phyloP scores from a whole-genome alignment of 2,888 invertebrate genomes.

The Lasioglossum pauxillum region DNA sequence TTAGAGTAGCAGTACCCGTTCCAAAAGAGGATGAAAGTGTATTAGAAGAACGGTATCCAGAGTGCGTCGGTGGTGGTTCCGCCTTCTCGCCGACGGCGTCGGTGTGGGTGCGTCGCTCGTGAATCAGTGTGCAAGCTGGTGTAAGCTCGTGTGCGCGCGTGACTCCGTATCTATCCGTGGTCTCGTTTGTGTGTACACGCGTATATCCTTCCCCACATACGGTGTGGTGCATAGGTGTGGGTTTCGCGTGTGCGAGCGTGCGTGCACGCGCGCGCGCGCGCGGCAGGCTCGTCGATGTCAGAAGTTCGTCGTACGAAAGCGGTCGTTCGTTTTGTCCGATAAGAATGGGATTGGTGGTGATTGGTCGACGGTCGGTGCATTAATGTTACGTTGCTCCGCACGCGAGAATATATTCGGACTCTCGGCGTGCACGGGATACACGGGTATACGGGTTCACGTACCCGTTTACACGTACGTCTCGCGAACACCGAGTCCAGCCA shows the following conservation, averaged over 20 bases:
- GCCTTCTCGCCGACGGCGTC: neutral
- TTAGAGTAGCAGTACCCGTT: slow-evolving; percentile 32
- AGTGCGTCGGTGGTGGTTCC: slow-evolving; percentile 24
- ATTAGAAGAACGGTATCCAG: slow-evolving; percentile 22
- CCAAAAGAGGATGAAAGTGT: slow-evolving; percentile 39
- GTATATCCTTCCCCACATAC: neutral
- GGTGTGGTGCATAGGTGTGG: neutral
- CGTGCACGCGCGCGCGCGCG: slow-evolving; percentile 42
- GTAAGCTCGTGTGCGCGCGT: neutral
- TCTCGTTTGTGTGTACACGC: neutral
- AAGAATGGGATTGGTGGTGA: slow-evolving; percentile 43
- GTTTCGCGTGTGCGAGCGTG: slow-evolving; percentile 12
- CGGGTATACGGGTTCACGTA: neutral
- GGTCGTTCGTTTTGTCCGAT: slow-evolving; percentile 34
- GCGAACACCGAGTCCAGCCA: neutral
- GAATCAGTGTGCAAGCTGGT: neutral
- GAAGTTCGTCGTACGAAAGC: slow-evolving; percentile 41
- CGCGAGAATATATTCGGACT: slow-evolving; percentile 15
- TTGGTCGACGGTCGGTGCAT: slow-evolving; percentile 28
- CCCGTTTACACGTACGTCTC: neutral
- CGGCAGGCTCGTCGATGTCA: slow-evolving; percentile 37
- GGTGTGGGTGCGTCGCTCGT: slow-evolving; percentile 6
- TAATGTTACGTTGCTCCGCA: slow-evolving; percentile 7
- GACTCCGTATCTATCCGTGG: neutral
- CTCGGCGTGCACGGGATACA: neutral